Evolutionary conservation across 2,888 invertebrate genomes (phyloP).

Genomic region (Formica aserva): DNA sequence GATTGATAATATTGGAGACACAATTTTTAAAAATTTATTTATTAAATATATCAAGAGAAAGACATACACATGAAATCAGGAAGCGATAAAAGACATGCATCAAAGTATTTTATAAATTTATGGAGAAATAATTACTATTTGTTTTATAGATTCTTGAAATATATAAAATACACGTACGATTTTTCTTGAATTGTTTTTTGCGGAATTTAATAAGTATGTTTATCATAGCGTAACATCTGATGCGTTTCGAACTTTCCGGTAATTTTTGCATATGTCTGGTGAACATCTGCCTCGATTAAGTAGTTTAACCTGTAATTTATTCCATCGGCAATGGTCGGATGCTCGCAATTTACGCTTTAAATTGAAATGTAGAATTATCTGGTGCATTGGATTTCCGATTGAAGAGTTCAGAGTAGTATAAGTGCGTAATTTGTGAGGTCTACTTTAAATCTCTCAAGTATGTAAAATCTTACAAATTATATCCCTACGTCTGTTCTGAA

Average conservation of each 20-base stretch:
- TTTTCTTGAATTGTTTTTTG: constrained; percentile 26
- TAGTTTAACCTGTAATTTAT: constrained; percentile 48
- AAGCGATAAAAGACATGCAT: background rate
- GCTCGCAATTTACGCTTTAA: constrained; percentile 47
- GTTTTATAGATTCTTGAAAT: background rate
- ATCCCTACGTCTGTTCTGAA: background rate
- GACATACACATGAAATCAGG: background rate
- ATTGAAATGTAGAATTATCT: constrained; percentile 53
- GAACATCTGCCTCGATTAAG: constrained; percentile 52
- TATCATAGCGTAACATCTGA: constrained; percentile 42
- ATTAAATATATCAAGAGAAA: background rate
- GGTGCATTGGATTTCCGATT: constrained; percentile 43
- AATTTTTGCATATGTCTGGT: constrained; percentile 52
- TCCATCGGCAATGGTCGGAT: constrained; percentile 44
- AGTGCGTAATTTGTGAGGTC: constrained; percentile 25
- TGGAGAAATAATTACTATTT: background rate
- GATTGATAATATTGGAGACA: background rate
- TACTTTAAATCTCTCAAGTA: constrained; percentile 20
- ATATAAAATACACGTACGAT: background rate
- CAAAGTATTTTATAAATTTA: background rate
- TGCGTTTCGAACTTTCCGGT: constrained; percentile 37
- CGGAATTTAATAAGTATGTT: constrained; percentile 36
- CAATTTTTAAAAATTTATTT: background rate
- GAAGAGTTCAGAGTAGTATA: constrained; percentile 17
- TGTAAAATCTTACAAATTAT: constrained; percentile 24